Base-by-base conservation (phyloP, 1,140 invertebrate genomes). In the Sminthurides bifidus region DNA sequence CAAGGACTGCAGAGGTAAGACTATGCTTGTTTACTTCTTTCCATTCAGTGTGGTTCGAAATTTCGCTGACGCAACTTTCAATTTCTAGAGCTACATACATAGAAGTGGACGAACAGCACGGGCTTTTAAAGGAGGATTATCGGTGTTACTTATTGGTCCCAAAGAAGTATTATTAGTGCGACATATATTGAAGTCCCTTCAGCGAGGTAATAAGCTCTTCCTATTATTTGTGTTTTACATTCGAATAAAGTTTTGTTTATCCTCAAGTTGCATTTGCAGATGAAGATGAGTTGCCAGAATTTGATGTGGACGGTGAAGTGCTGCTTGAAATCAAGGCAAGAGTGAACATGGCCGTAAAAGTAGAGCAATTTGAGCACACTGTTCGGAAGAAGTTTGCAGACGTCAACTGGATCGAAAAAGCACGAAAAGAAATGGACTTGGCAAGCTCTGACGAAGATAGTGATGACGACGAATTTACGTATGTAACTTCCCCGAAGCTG, bases 61-160 rank as follows among this genome's bases (percentile, higher is more conserved):
- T 44, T 50, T 44, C 17, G 33, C 21, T 48, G 46, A 17, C 31
- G 53, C n/a, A n/a, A n/a, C 63, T 57, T 21, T 49, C 52, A 38
- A 19, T 26, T 71, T 73, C 43, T 60, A 83, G 80, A 84, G 83
- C 69, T 99, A 98, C 70, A 82, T 98, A 1, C 95, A 99, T 72
- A 76, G 95, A 50, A 95, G 91, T 73, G 95, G 95, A 0, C 76
- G 95, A 56, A 98, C 95, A 8, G 95, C 94, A 0, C 75, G 95
- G 55, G 91, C 89, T 10, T 78, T 77, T 50, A 83, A 84, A 58
- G 81, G 87, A 70, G 95, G 95, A 10, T 78, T 97, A 10, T 91
- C 92, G 26, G 79, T 98, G 8, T 76, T 98, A 58, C 77, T 98
- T 48, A 84, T 97, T 71, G 90, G 93, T 64, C 87, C 91, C 0